Conservation (phyloP, 1,140 invertebrate genomes). For the Lordiphosa stackelbergi region DNA sequence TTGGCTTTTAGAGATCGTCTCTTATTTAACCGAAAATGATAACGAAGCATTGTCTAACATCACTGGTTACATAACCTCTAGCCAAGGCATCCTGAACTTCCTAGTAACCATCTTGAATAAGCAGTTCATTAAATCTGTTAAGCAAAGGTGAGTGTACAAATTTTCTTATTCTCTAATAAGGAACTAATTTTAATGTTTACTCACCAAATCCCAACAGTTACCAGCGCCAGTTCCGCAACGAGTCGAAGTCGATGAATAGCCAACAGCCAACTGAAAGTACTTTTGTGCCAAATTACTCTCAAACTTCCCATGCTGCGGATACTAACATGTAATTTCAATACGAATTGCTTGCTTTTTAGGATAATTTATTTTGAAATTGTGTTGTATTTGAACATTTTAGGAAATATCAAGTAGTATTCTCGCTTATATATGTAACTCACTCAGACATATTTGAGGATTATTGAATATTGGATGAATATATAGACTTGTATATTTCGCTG, state of each 20-base stretch:
- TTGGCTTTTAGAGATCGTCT: conserved; percentile 83
- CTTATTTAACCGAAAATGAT: conserved; percentile 3
- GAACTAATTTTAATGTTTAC: no score
- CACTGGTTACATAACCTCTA: conserved; percentile 69
- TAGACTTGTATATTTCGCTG: conserved; percentile 9
- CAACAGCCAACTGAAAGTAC: no score
- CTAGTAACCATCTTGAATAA: conserved; percentile 78
- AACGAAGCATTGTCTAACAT: conserved; percentile 72
- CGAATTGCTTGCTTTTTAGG: no score
- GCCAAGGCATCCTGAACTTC: conserved; percentile 80
- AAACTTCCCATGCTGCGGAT: no score
- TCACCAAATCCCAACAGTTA: no score
- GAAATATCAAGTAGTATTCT: not conserved
- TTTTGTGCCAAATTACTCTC: no score
- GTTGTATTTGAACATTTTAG: conserved; percentile 1
- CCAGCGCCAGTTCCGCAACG: no score
- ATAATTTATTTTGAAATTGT: conserved; percentile 8
- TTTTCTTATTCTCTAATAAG: no score
- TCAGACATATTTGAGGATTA: not conserved
- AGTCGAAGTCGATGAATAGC: no score
- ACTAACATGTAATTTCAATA: no score
- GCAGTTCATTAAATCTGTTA: conserved; percentile 21
- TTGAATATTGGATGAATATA: conserved; percentile 1
- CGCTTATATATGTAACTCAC: conserved; percentile 9
- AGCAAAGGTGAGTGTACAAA: conserved; percentile 34